These are phyloP conservation scores for Andrena marginata DNA, from an alignment of 2,888 invertebrate genomes.

Conservation along the genomic window DNA sequence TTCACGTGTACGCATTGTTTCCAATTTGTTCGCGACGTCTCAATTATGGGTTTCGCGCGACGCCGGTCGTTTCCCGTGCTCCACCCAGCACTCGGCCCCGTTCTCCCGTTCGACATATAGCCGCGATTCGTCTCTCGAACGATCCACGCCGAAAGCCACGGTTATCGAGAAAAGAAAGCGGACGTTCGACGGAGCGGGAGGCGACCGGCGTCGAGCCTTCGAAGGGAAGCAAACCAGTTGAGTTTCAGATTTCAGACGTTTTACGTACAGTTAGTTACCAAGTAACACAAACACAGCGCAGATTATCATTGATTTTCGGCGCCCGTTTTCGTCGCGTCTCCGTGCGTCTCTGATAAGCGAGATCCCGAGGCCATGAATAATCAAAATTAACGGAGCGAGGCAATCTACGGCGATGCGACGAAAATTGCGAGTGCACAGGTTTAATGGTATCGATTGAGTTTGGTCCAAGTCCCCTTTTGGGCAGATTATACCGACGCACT, in stretches of 20 bases:
- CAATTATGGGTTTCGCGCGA: conserved; percentile 51
- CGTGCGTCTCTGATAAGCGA: conserved; percentile 41
- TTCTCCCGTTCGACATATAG: neutral
- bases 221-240: conserved; percentile 73
- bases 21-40: conserved; percentile 81
- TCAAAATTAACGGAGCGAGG: conserved; percentile 29
- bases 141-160: neutral
- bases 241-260: conserved; percentile 81
- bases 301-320: conserved; percentile 80
- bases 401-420: conserved; percentile 62
- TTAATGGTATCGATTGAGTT: conserved; percentile 84
- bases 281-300: conserved; percentile 81
- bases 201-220: conserved; percentile 56
- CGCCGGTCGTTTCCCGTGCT: conserved; percentile 19
- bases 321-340: conserved; percentile 69
- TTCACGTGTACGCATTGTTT: conserved; percentile 84
- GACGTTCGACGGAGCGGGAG: conserved; percentile 30
- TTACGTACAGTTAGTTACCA: conserved; percentile 83
- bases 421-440: conserved; percentile 70
- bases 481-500: conserved; percentile 84
- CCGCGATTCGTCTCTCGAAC: neutral
- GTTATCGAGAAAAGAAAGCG: neutral
- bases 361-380: conserved; percentile 2
- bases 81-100: neutral
- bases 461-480: conserved; percentile 85